Evolutionary conservation across 2,888 invertebrate species (phyloP).

Genomic region (Apamea epomidion): DNA sequence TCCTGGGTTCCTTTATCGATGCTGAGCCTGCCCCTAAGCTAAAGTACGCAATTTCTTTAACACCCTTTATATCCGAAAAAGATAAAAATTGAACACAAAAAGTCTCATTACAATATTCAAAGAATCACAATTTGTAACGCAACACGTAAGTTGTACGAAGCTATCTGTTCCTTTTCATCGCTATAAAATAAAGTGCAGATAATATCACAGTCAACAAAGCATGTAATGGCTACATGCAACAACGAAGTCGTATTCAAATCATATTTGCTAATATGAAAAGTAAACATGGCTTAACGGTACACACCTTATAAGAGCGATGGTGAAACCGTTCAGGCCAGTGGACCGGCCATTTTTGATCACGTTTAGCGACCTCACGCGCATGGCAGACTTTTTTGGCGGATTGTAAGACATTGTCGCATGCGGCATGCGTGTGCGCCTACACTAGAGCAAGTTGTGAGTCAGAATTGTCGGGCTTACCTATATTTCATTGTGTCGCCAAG

Average conservation of each 20-base stretch:
- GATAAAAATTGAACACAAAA: slow-evolving; percentile 8
- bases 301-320: slow-evolving; percentile 70
- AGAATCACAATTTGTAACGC: slow-evolving; percentile 16
- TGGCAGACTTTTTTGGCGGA: slow-evolving; percentile 59
- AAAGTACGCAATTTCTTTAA: too few relatives aligned
- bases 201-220: slow-evolving; percentile 41
- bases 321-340: slow-evolving; percentile 78
- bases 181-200: slow-evolving; percentile 36
- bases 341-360: slow-evolving; percentile 69
- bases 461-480: slow-evolving; percentile 27
- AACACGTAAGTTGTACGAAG: slow-evolving; percentile 16
- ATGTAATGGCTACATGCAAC: slow-evolving; percentile 51
- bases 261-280: slow-evolving; percentile 71
- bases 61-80: neutral
- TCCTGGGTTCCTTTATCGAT: too few relatives aligned
- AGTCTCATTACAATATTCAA: slow-evolving; percentile 1
- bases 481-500: slow-evolving; percentile 14
- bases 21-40: too few relatives aligned
- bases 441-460: slow-evolving; percentile 30
- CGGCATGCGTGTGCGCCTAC: slow-evolving; percentile 34
- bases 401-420: slow-evolving; percentile 45
- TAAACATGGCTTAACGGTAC: slow-evolving; percentile 75
- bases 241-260: slow-evolving; percentile 60
- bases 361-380: slow-evolving; percentile 54
- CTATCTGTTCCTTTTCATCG: slow-evolving; percentile 35